Evolutionary conservation across 2,888 invertebrate species (phyloP), one percentile per base, ranked within the genome.

Genomic region (Ryuthela nishihirai): DNA sequence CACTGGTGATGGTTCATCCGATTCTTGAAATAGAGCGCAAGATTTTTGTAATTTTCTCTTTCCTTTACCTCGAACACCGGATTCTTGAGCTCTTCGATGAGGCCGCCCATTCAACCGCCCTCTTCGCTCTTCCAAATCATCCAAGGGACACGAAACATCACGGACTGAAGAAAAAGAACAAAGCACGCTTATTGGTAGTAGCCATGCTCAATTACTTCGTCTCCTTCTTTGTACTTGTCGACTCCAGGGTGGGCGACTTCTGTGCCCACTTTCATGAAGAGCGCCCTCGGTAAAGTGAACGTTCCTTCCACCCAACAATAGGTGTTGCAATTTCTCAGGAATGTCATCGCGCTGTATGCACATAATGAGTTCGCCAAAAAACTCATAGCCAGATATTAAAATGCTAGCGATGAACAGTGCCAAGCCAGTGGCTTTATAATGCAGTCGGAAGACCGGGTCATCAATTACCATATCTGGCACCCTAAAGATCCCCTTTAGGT

Each of bases 281-380:
- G 68, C 3, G 65, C 63, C 39, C 67, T 68, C 1, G 70, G 70
- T 12, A 70, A 48, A 15, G 69, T 68, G 45, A 69, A 70, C 1
- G 70, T 70, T 17, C 68, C 65, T 65, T 69, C 68, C 12, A 70
- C 66, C 61, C 88, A 88, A 77, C 93, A 93, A 73, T 91, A 92
- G 26, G 91, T 91, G 78, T 93, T 91, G 89, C 2, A 92, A 86
- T 69, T 85, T 83, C 64, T 85, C 78, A 12, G 90, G 90, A 65
- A 91, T 88, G 70, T 89, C 89, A 17, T 75, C 75, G 71, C 90
- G 56, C 29, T 85, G 83, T 40, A 62, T 62, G 75, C 91, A 91
- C 67, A 85, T 83, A 72, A 91, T 91, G 29, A 90, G 90, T 70
- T 90, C 88, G 74, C 91, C 90, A 32, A 67, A 65, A 47, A 62